Evolutionary conservation across 2,113 vertebrate genomes (phyloP).

Genomic region (Chlorocebus sabaeus): DNA sequence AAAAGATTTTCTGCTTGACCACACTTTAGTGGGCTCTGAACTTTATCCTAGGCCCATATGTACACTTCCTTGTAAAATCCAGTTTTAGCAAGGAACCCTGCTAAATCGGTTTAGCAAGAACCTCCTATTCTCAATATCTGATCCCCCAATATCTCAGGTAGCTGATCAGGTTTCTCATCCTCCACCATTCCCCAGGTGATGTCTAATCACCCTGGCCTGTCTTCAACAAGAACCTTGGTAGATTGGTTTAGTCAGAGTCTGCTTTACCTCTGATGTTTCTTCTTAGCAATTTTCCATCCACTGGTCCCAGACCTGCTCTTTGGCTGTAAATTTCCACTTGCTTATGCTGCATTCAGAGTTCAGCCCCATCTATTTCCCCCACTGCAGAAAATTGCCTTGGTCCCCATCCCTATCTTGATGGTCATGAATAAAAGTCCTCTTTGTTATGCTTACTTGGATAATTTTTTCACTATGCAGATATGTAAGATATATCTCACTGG

Average conservation of each 20-base stretch:
- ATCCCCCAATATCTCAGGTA: neutral
- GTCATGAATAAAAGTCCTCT: neutral
- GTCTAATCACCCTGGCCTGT: neutral
- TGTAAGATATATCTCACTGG: neutral
- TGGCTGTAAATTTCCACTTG: neutral
- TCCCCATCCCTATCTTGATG: neutral
- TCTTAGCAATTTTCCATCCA: neutral
- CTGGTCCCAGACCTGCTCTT: neutral
- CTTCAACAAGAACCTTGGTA: neutral
- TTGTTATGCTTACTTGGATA: neutral
- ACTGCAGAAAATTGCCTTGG: neutral
- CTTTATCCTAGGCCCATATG: neutral
- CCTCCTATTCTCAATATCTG: neutral
- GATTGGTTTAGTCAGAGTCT: neutral
- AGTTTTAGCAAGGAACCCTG: neutral
- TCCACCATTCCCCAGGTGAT: neutral
- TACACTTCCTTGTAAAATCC: neutral
- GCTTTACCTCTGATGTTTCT: neutral
- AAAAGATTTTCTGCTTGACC: neutral
- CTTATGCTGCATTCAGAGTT: neutral
- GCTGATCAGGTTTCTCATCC: neutral
- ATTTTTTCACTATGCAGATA: neutral
- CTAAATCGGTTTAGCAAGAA: neutral
- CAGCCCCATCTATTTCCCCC: neutral
- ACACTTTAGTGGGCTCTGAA: neutral